A percentile compares a stretch with the other conserved stretches of the same genome.
phyloP scores from a whole-genome alignment of 1,140 invertebrate species.

The Elymnias hypermnestra region DNA sequence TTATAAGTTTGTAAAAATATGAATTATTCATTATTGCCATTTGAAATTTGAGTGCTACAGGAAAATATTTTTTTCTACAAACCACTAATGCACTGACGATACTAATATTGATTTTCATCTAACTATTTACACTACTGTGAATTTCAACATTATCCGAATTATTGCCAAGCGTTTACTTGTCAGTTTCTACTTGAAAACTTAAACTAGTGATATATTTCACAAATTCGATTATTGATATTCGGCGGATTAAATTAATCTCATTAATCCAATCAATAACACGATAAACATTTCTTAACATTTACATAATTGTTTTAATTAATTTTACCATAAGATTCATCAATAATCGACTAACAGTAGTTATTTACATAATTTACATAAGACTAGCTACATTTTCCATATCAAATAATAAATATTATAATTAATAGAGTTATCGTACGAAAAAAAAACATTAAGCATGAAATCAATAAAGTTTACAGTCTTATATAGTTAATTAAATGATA shows the following conservation, averaged over 20 bases:
- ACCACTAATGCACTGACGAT: slow-evolving; percentile 8
- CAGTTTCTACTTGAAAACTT: slow-evolving; percentile 45
- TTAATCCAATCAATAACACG: slow-evolving; percentile 59
- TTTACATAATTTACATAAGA: slow-evolving; percentile 61
- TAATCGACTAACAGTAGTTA: slow-evolving; percentile 31
- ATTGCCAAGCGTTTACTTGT: slow-evolving; percentile 70
- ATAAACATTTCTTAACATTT: slow-evolving; percentile 45
- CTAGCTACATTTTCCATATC: slow-evolving; percentile 51
- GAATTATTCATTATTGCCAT: slow-evolving; percentile 3
- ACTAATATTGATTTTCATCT: slow-evolving; percentile 13
- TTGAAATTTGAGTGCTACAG: slow-evolving; percentile 1
- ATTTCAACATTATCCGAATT: slow-evolving; percentile 48
- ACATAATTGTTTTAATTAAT: slow-evolving; percentile 30
- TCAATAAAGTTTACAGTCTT: slow-evolving; percentile 21
- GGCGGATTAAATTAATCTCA: slow-evolving; percentile 62
- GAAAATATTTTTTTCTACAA: slow-evolving; percentile 7
- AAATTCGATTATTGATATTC: slow-evolving; percentile 71
- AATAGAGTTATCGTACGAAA: slow-evolving; percentile 23
- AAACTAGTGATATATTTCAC: slow-evolving; percentile 70
- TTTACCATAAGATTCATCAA: slow-evolving; percentile 26
- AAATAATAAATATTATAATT: slow-evolving; percentile 37
- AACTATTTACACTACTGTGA: slow-evolving; percentile 43
- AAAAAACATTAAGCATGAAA: slow-evolving; percentile 31
- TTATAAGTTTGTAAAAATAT: neutral
- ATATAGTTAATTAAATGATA: slow-evolving; percentile 7